Conservation (phyloP, 1,140 invertebrate species). For the Habropoda laboriosa region DNA sequence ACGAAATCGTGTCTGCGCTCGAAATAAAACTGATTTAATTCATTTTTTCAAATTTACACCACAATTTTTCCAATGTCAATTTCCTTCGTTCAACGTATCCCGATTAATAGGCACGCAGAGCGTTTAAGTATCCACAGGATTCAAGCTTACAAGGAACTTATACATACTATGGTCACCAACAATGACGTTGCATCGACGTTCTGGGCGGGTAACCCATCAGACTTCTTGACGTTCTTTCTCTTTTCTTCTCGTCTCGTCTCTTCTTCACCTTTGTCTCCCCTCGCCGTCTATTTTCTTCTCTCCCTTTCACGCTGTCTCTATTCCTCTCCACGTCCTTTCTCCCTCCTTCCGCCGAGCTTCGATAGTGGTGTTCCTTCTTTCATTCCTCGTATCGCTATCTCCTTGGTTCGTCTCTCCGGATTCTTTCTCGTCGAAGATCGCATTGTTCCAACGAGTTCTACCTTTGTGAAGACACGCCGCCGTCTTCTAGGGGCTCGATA, state of each 20-base stretch:
- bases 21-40: slow-evolving; percentile 13
- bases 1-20: not conserved
- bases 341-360: slow-evolving; percentile 44
- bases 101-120: slow-evolving; percentile 54
- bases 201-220: slow-evolving; percentile 80
- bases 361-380: slow-evolving; percentile 52
- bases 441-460: slow-evolving; percentile 74
- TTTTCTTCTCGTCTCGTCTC: slow-evolving; percentile 37
- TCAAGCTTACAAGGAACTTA: slow-evolving; percentile 55
- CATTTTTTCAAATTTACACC: slow-evolving; percentile 20
- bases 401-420: slow-evolving; percentile 42
- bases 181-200: slow-evolving; percentile 79
- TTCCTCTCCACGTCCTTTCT: slow-evolving; percentile 35
- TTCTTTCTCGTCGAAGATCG: slow-evolving; percentile 65
- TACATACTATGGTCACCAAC: slow-evolving; percentile 67
- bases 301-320: slow-evolving; percentile 48
- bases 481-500: slow-evolving; percentile 70
- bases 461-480: slow-evolving; percentile 75
- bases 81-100: slow-evolving; percentile 47
- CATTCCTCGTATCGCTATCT: slow-evolving; percentile 43
- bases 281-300: slow-evolving; percentile 32
- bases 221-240: slow-evolving; percentile 68
- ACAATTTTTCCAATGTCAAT: slow-evolving; percentile 41
- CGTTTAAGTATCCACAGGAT: slow-evolving; percentile 63
- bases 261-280: slow-evolving; percentile 47